These are phyloP conservation scores for Donacobius atricapilla DNA, from an alignment of 2,113 vertebrate genomes.

Conservation along the genomic window DNA sequence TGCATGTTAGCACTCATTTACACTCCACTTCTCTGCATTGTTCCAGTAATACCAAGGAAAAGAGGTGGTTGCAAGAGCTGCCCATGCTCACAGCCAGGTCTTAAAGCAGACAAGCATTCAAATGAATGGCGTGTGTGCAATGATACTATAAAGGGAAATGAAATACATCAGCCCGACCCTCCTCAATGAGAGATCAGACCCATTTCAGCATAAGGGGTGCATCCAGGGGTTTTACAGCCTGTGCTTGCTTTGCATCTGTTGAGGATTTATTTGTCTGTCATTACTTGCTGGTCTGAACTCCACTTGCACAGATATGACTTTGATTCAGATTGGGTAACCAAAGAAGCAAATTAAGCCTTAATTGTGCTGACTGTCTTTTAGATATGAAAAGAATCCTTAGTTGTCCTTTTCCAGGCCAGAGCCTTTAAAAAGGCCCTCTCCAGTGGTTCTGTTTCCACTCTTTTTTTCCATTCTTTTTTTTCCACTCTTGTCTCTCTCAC, in stretches of 20 bases:
- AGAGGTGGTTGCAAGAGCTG: background rate
- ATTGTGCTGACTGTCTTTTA: background rate
- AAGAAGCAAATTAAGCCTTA: background rate
- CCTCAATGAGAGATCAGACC: background rate
- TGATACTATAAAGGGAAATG: background rate
- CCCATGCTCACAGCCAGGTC: background rate
- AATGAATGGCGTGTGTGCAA: background rate
- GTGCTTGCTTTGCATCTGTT: background rate
- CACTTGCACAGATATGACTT: background rate
- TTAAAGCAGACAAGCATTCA: background rate
- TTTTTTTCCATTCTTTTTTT: background rate
- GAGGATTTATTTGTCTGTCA: background rate
- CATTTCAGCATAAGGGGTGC: background rate
- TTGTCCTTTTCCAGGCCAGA: background rate
- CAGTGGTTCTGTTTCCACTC: background rate
- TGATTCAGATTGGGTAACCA: background rate
- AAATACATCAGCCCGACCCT: background rate
- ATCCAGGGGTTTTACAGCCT: background rate
- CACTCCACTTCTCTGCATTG: accelerated
- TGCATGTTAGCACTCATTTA: background rate
- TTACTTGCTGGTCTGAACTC: background rate
- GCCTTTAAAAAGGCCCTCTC: background rate
- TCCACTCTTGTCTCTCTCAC: background rate
- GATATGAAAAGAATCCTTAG: background rate
- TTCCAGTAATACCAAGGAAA: background rate